Evolutionary conservation across 2,888 invertebrate species (phyloP).

Genomic region (Drosophila testacea): DNA sequence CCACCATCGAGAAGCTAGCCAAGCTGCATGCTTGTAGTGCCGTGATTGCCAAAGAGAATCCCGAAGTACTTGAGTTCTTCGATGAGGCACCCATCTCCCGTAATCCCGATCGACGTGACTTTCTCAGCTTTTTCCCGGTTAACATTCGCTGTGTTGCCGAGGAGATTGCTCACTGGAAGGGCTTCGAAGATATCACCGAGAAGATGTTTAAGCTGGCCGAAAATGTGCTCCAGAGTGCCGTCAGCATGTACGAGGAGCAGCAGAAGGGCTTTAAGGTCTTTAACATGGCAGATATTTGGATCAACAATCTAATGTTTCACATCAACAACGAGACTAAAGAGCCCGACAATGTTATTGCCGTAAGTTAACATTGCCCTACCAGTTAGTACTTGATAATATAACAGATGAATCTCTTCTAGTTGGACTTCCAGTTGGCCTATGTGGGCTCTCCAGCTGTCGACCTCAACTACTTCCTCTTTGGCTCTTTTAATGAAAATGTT

Average conservation of each 20-base stretch:
- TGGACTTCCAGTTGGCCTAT: constrained; percentile 84
- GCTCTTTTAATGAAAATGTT: constrained; percentile 83
- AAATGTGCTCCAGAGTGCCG: constrained; percentile 80
- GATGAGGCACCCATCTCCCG: constrained; percentile 82
- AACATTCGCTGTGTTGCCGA: constrained; percentile 83
- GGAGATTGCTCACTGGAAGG: constrained; percentile 83
- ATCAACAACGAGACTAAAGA: constrained; percentile 80
- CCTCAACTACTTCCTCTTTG: constrained; percentile 83
- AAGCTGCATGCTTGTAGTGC: constrained; percentile 87
- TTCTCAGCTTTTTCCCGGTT: constrained; percentile 83
- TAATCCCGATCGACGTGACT: constrained; percentile 83
- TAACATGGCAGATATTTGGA: constrained; percentile 84
- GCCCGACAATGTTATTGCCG: constrained; percentile 83
- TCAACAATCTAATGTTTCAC: constrained; percentile 84
- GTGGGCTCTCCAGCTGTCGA: constrained; percentile 84
- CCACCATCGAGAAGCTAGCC: constrained; percentile 86
- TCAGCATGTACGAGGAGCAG: constrained; percentile 79
- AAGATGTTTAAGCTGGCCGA: constrained; percentile 83
- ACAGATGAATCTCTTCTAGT: constrained; percentile 50
- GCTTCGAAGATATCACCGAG: constrained; percentile 83
- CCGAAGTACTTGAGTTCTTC: constrained; percentile 81
- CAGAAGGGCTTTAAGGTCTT: constrained; percentile 81
- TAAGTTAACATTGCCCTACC: constrained; percentile 42
- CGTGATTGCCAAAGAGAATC: constrained; percentile 75
- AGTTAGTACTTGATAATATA: neutral